Evolutionary conservation across 1,140 invertebrate genomes (phyloP).

Genomic region (Danaus plexippus): DNA sequence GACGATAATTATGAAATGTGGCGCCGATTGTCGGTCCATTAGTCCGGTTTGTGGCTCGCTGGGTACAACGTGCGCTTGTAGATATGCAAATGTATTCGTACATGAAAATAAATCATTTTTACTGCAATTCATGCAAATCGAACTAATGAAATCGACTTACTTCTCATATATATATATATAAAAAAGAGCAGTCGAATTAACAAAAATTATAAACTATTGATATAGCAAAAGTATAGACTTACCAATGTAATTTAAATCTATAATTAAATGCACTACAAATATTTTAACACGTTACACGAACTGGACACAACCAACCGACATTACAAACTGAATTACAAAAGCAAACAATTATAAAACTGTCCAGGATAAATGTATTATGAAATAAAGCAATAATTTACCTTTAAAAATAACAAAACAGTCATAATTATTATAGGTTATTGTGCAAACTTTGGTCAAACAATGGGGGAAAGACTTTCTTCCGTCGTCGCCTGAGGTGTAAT

Average conservation of each 20-base stretch:
- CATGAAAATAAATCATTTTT: constrained; percentile 27
- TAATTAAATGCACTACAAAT: constrained; percentile 1
- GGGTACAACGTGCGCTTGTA: constrained; percentile 38
- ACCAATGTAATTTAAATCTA: neutral
- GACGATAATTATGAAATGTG: constrained; percentile 69
- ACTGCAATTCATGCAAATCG: constrained; percentile 12
- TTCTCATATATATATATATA: no score
- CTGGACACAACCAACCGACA: constrained; percentile 17
- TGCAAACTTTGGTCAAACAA: constrained; percentile 40
- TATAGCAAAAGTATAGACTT: no score
- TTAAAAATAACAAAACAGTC: constrained; percentile 52
- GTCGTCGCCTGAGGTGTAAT: constrained; percentile 50
- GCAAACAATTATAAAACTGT: constrained; percentile 15
- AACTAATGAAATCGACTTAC: no score
- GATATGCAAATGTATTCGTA: constrained; percentile 56
- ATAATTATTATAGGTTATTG: constrained; percentile 52
- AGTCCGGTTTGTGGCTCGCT: constrained; percentile 50
- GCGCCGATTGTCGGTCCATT: constrained; percentile 64
- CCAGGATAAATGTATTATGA: constrained; percentile 18
- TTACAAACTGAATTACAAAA: constrained; percentile 22
- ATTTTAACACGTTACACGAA: neutral
- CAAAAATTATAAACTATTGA: no score
- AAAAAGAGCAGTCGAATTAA: no score
- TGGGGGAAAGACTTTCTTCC: constrained; percentile 65
- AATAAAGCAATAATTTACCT: constrained; percentile 47